Conservation (phyloP, 2,888 invertebrate species). For the Euphydryas editha region DNA sequence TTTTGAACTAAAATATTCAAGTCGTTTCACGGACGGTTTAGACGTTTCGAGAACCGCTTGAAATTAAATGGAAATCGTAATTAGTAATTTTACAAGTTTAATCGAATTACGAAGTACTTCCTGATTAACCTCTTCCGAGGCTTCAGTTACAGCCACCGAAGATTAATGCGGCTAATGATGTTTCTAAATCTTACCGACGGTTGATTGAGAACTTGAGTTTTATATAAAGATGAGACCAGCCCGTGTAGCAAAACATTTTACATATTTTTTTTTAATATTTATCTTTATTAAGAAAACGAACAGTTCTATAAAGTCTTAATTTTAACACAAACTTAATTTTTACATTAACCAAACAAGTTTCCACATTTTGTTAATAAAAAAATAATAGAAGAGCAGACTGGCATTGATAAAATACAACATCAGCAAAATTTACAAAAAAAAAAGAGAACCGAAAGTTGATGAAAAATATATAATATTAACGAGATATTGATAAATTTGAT, state of each 20-base stretch:
- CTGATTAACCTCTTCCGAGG: constrained; percentile 35
- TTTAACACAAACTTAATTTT: too few species aligned
- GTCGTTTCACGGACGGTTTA: too few species aligned
- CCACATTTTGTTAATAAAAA: too few species aligned
- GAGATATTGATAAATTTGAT: too few species aligned
- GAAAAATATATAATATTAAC: too few species aligned
- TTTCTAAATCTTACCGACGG: constrained; percentile 3
- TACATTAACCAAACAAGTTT: too few species aligned
- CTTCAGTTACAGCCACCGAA: constrained; percentile 15
- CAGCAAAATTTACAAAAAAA: too few species aligned
- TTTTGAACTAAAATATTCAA: not conserved
- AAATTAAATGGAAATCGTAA: constrained; percentile 50
- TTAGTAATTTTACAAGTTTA: constrained; percentile 60
- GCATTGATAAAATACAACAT: too few species aligned
- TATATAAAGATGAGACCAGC: not conserved
- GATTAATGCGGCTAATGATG: constrained; percentile 25
- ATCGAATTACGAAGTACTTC: constrained; percentile 62
- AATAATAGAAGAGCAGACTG: too few species aligned
- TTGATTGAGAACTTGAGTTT: not conserved
- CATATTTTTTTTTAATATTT: not conserved
- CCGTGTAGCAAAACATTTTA: not conserved
- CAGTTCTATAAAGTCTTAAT: too few species aligned
- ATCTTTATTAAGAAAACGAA: too few species aligned
- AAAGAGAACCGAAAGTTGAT: too few species aligned
- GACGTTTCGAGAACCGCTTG: not conserved